Conservation (phyloP, 1,140 invertebrate species). For the Watersipora subatra region DNA sequence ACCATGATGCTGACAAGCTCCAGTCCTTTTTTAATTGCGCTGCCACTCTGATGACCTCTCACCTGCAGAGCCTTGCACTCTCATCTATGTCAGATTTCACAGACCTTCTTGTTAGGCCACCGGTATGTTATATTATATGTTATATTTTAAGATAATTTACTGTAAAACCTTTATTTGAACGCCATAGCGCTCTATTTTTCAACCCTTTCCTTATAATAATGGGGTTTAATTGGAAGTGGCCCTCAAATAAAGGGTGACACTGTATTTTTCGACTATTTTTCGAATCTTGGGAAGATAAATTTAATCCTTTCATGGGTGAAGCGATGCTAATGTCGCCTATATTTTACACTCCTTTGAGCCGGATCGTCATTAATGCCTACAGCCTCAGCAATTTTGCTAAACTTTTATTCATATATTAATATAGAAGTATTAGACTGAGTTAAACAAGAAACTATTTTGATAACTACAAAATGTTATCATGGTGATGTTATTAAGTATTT, state of each 20-base stretch:
- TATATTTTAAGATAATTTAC: neutral
- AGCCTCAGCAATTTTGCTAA: neutral
- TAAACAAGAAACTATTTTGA: no score
- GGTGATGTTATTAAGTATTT: no score
- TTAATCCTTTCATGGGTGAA: no score
- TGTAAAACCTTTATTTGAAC: neutral
- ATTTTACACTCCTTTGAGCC: no score
- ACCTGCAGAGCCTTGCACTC: slow-evolving; percentile 63
- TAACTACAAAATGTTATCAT: no score
- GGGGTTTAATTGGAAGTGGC: no score
- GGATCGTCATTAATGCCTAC: no score
- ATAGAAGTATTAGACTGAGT: no score
- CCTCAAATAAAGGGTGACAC: no score
- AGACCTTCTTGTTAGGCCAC: slow-evolving; percentile 58
- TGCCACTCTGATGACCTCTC: slow-evolving; percentile 68
- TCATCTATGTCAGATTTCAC: slow-evolving; percentile 65
- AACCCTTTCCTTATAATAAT: no score
- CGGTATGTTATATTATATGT: slow-evolving; percentile 45
- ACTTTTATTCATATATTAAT: neutral
- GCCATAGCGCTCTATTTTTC: no score
- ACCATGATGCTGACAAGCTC: slow-evolving; percentile 50
- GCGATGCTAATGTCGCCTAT: no score
- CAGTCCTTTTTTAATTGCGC: slow-evolving; percentile 69
- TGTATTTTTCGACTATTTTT: neutral
- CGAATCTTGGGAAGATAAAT: neutral